Evolutionary conservation across 2,113 vertebrate genomes (phyloP).

Genomic region (Malurus melanocephalus): DNA sequence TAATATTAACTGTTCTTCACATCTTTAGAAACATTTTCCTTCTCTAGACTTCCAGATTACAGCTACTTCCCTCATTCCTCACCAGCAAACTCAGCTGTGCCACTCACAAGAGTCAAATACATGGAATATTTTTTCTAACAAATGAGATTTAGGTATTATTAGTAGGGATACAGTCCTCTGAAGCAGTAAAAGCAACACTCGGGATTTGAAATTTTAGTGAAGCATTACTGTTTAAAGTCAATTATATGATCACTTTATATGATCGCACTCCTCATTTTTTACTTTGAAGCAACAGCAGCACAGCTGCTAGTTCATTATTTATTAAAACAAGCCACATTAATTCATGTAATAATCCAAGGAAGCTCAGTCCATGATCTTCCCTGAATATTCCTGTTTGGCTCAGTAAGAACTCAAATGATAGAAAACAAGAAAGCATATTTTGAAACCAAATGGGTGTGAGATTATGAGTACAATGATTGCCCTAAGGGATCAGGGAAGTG

Average conservation of each 20-base stretch:
- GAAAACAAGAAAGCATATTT: neutral
- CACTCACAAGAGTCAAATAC: neutral
- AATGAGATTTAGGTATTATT: neutral
- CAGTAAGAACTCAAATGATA: neutral
- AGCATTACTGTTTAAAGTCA: neutral
- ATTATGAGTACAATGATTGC: neutral
- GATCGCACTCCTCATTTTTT: neutral
- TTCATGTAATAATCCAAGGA: neutral
- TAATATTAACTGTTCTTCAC: neutral
- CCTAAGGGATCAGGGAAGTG: neutral
- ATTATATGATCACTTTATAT: neutral
- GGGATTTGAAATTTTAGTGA: neutral
- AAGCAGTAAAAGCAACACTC: neutral
- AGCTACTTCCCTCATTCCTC: neutral
- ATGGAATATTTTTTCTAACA: neutral
- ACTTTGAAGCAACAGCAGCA: neutral
- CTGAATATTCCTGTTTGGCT: neutral
- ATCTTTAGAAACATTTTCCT: neutral
- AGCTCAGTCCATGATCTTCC: neutral
- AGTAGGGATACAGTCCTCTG: neutral
- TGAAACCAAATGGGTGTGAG: neutral
- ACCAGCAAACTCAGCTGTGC: neutral
- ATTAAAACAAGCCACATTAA: neutral
- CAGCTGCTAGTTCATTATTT: constrained; percentile 17
- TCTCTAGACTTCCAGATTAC: neutral